Base-by-base conservation (phyloP, 2,113 vertebrate species). In the Hippopotamus amphibius region DNA sequence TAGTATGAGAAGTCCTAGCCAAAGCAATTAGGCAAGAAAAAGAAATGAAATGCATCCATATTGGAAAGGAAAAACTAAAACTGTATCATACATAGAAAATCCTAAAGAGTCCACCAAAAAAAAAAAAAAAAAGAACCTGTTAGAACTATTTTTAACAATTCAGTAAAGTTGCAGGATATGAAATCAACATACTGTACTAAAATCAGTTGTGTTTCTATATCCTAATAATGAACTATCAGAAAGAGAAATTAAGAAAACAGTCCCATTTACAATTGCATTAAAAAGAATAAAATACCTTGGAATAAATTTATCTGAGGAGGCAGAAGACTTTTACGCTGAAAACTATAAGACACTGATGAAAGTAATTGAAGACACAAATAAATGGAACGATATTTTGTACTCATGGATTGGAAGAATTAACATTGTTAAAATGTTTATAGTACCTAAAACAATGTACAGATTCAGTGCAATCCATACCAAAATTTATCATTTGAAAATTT, bases 201-300 rank as follows among this genome's bases (percentile, higher is more conserved):
- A 66, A 57, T 66, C 41, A 88, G 24, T 88, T 88, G 16, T 16
- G 5, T 50, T 82, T 88, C 84, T 82, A 19, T 48, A 48, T 28
- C 57, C 15, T 65, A 41, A 55, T 66, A 81, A 87, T 69, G 41
- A 81, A 65, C 50, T 43, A 4, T 71, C 28, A 63, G 63, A 59
- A 84, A 87, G 37, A 69, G 30, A 86, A 95, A 53, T 84, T 84
- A 86, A 61, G 90, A 92, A 92, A 74, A 68, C 63, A 92, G 33
- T 55, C 14, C 33, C 16, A 55, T 87, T 71, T 72, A 43, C 53
- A 19, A 1, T 63, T 86, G 21, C 43, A 53, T 55, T 66, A 76
- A 50, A 96, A 88, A 72, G 55, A 65, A 46, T 65, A 82, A 88
- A 83, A 76, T 66, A 82, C 10, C 28, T 76, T 48, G 41, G 33